Conservation (phyloP, 2,888 invertebrate genomes). For the Apotomis turbidana region DNA sequence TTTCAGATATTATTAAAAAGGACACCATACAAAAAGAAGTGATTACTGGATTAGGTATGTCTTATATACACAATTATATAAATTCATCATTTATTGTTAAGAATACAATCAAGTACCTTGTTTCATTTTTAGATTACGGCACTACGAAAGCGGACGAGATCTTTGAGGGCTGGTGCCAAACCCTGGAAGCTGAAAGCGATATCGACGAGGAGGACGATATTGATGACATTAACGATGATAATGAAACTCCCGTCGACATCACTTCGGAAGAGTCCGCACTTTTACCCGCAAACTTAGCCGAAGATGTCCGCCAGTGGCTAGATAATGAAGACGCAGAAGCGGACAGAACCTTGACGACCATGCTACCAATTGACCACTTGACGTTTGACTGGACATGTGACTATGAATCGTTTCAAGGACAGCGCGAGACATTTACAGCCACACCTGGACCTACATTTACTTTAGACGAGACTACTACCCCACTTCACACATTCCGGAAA, state of each 20-base stretch:
- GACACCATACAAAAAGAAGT: too few relatives aligned
- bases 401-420: conserved; percentile 11
- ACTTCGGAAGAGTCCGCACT: neutral
- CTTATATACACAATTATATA: too few relatives aligned
- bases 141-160: too few relatives aligned
- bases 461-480: conserved; percentile 8
- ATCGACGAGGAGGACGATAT: too few relatives aligned
- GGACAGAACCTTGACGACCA: conserved; percentile 11
- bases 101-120: too few relatives aligned
- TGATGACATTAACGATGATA: neutral
- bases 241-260: neutral
- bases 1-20: too few relatives aligned
- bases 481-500: conserved; percentile 21
- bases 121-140: too few relatives aligned
- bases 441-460: conserved; percentile 35
- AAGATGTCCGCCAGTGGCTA: conserved; percentile 2
- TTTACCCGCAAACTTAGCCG: neutral
- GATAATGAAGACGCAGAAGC: conserved; percentile 29
- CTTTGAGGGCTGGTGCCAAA: too few relatives aligned
- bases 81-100: too few relatives aligned
- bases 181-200: too few relatives aligned
- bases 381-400: conserved; percentile 37
- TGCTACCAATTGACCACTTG: conserved; percentile 37
- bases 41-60: too few relatives aligned
- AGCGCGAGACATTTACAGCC: conserved; percentile 27